These are phyloP conservation scores for Orchesella cincta DNA, from an alignment of 1,140 invertebrate genomes.

Conservation along the genomic window DNA sequence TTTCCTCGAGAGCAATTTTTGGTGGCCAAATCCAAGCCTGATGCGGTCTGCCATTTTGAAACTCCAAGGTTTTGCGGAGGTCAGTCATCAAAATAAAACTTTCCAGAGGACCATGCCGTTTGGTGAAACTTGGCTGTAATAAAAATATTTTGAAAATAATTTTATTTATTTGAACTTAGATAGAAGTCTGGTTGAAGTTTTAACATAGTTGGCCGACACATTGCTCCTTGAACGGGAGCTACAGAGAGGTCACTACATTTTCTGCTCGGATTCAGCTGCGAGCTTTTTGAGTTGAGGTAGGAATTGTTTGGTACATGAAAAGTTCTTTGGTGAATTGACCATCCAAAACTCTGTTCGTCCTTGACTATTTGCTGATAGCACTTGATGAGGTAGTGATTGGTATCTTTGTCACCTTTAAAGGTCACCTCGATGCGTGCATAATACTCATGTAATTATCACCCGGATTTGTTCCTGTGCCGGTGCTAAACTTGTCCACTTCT, in stretches of 20 bases:
- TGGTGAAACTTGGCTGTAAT: background rate
- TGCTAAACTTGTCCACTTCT: conserved; percentile 52
- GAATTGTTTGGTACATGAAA: conserved; percentile 28
- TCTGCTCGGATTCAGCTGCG: background rate
- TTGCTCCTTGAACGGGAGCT: conserved; percentile 18
- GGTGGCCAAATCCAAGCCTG: conserved; percentile 60
- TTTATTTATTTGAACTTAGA: too few species aligned
- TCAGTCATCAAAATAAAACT: conserved; percentile 70
- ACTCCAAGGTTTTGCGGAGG: conserved; percentile 57
- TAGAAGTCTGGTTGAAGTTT: too few species aligned
- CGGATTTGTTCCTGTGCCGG: conserved; percentile 55
- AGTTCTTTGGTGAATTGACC: conserved; percentile 41
- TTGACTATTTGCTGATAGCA: conserved; percentile 40
- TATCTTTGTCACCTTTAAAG: background rate
- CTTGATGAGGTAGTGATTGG: conserved; percentile 33
- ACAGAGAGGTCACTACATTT: background rate
- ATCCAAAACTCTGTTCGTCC: conserved; percentile 34
- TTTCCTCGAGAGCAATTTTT: conserved; percentile 60
- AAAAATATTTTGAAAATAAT: background rate
- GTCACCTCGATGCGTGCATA: conserved; percentile 54
- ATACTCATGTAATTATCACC: conserved; percentile 60
- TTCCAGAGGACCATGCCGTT: conserved; percentile 53
- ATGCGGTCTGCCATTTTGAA: conserved; percentile 62
- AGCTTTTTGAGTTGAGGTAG: conserved; percentile 33
- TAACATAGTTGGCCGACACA: too few species aligned